These are phyloP conservation scores for Aromia moschata DNA, from an alignment of 2,888 invertebrate species.

Conservation along the genomic window DNA sequence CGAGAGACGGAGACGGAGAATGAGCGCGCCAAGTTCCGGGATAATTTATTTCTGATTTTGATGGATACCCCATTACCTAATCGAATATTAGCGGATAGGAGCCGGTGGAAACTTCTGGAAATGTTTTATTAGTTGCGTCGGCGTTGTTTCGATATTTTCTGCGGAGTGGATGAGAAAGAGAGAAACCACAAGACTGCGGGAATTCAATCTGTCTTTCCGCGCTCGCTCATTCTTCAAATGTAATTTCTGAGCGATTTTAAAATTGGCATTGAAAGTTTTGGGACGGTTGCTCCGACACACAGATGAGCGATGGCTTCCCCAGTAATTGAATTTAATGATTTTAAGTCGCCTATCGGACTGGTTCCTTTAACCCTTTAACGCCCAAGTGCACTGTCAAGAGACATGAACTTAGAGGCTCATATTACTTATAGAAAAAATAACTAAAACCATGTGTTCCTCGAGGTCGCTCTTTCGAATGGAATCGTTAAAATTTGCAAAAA, in stretches of 20 bases:
- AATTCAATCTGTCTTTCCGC: constrained; percentile 30
- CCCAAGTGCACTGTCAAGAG: too few species aligned
- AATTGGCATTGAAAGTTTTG: constrained; percentile 9
- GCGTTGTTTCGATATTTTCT: constrained; percentile 30
- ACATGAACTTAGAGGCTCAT: too few species aligned
- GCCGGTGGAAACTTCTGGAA: constrained; percentile 23
- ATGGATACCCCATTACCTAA: constrained; percentile 39
- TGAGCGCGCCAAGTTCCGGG: constrained; percentile 28
- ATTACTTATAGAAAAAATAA: too few species aligned
- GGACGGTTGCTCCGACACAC: background rate
- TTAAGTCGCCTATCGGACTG: background rate
- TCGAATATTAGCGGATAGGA: constrained; percentile 34
- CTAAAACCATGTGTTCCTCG: too few species aligned
- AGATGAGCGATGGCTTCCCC: constrained; percentile 4
- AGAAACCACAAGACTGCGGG: constrained; percentile 26
- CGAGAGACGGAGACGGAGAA: too few species aligned
- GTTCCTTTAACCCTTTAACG: too few species aligned
- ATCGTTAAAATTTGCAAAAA: too few species aligned
- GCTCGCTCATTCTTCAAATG: constrained; percentile 21
- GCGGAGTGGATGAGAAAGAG: too few species aligned
- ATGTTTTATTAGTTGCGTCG: constrained; percentile 34
- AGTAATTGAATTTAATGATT: background rate
- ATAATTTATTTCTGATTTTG: constrained; percentile 43
- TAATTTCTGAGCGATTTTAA: constrained; percentile 19
- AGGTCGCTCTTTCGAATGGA: too few species aligned